A percentile compares a stretch with the other conserved stretches of the same genome.
Conservation (phyloP, 1,140 invertebrate genomes). For the Orchestia grillus region DNA sequence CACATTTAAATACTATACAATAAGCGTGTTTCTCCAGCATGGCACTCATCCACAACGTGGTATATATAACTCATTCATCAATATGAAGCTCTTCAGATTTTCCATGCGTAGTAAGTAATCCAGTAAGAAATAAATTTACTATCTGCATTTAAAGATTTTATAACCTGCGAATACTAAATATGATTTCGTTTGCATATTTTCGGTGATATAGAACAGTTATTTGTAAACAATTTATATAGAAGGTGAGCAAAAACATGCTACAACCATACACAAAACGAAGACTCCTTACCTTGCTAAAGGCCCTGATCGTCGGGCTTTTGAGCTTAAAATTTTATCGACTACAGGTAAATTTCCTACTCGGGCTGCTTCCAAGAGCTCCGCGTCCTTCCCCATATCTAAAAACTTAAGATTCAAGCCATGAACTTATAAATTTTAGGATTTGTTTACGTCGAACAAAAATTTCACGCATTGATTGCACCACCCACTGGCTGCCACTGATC, state of each 20-base stretch:
- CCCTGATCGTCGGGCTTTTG: slow-evolving; percentile 91
- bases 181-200: too few species aligned
- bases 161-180: too few species aligned
- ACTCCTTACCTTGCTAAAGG: slow-evolving; percentile 86
- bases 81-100: too few species aligned
- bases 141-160: too few species aligned
- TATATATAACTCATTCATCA: too few species aligned
- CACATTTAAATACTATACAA: too few species aligned
- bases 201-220: too few species aligned
- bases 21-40: too few species aligned
- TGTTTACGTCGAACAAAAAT: slow-evolving; percentile 21
- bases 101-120: too few species aligned
- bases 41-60: too few species aligned
- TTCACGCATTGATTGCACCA: slow-evolving; percentile 59
- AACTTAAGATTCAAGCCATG: background rate
- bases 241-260: background rate
- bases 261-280: background rate
- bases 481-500: slow-evolving; percentile 60
- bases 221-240: too few species aligned
- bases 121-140: too few species aligned
- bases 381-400: slow-evolving; percentile 90
- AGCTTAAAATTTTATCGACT: slow-evolving; percentile 91
- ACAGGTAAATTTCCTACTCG: slow-evolving; percentile 88
- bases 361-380: slow-evolving; percentile 94
- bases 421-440: background rate